Base-by-base conservation (phyloP, 1,140 invertebrate species). In the Eciton burchellii region DNA sequence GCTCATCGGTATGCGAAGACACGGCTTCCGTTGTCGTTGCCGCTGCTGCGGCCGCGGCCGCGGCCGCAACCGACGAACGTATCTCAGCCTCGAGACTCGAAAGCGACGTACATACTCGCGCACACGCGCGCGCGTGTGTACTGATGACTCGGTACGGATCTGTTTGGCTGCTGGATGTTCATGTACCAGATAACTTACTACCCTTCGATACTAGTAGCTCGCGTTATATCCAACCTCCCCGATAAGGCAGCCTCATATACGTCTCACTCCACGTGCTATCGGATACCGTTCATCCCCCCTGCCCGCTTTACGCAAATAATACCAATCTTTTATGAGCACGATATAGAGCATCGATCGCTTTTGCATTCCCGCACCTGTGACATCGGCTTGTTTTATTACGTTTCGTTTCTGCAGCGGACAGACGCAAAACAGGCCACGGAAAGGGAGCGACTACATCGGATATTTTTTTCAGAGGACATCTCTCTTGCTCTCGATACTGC, bases 131-230 rank as follows among this genome's bases (percentile, higher is more conserved):
- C n/a, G n/a, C n/a, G n/a, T n/a, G n/a, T n/a, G n/a, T n/a, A 56
- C 57, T 43, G 79, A 81, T 84, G 81, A 87, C 63, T 87, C 84
- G 84, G 35, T 56, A 54, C 24, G 62, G 84, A 85, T 82, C 84
- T 87, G 85, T 87, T 87, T 87, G 79, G 84, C 72, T 83, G 84
- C 63, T 86, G 84, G 71, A 73, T 74, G 71, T 49, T 3, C 35
- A 83, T 87, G 85, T 87, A 85, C 71, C 70, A 83, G 85, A 86
- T 86, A 86, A 81, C 74, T 71, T 56, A 63, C 81, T 85, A 83
- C 74, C 83, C 83, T 29, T 65, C 70, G 65, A 81, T 66, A 72
- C 21, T 54, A 68, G 26, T 86, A 68, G 59, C 71, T 83, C 84
- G 59, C 85, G 71, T 86, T 83, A 79, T 70, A 57, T 45, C 41